Percentiles rank a stretch among this genome's conserved stretches.
Conservation (phyloP, 2,797 vertebrate species). For the Rachycentron canadum region DNA sequence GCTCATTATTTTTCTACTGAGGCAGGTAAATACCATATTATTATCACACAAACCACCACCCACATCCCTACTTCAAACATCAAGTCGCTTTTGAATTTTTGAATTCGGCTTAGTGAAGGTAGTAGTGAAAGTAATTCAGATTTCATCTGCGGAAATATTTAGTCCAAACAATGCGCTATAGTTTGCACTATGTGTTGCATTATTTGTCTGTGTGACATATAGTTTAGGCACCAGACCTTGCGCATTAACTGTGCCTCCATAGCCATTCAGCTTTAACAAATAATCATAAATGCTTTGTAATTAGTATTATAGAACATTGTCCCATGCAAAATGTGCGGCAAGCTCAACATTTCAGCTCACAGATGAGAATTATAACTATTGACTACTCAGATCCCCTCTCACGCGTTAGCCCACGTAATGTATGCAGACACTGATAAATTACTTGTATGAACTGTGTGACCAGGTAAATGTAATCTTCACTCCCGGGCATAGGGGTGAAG, state of each 20-base stretch:
- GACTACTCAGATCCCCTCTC: not conserved
- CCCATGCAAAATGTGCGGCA: no score
- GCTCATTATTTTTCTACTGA: conserved; percentile 41
- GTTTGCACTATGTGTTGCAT: not conserved
- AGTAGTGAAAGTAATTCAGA: not conserved
- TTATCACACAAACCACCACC: conserved; percentile 21
- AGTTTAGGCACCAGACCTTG: not conserved
- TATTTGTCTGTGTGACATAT: not conserved
- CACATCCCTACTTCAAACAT: not conserved
- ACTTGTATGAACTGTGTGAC: not conserved
- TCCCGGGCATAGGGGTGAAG: no score
- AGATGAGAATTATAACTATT: conserved; percentile 3
- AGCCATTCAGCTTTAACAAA: conserved; percentile 15
- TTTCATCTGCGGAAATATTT: not conserved
- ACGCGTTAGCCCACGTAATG: conserved; percentile 7
- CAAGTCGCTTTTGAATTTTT: not conserved
- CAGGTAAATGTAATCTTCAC: conserved; percentile 15
- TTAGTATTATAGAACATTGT: conserved; percentile 19
- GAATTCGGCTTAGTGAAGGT: no score
- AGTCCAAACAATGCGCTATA: not conserved
- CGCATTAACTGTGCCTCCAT: not conserved
- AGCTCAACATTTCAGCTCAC: conserved; percentile 22
- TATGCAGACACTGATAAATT: conserved; percentile 20
- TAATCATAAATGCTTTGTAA: not conserved
- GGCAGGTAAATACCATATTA: conserved; percentile 15